A percentile compares a stretch with the other conserved stretches of the same genome.
Evolutionary conservation across 2,888 invertebrate genomes (phyloP).

Genomic region (Amphipyra tragopoginis): DNA sequence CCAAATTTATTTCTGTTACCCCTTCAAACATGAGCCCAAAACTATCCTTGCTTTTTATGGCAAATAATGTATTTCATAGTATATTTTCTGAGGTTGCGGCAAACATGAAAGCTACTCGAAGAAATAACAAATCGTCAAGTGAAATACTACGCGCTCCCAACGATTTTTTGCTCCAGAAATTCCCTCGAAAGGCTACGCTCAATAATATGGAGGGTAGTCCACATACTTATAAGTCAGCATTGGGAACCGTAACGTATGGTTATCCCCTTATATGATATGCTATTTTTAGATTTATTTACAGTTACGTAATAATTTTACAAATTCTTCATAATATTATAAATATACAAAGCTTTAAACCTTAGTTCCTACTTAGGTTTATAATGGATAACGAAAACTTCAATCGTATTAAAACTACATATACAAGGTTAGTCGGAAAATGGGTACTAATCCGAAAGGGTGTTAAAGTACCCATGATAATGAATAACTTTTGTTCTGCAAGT

Average conservation of each 20-base stretch:
- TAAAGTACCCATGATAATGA: too few species aligned
- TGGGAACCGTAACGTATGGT: neutral
- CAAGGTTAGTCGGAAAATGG: too few species aligned
- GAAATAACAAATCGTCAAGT: constrained; percentile 35
- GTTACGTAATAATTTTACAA: too few species aligned
- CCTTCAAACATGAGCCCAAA: constrained; percentile 9
- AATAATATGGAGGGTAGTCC: constrained; percentile 6
- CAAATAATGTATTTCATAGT: constrained; percentile 35
- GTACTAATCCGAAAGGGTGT: too few species aligned
- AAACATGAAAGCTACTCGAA: constrained; percentile 39
- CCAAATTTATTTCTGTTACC: constrained; percentile 24
- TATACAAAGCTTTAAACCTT: neutral
- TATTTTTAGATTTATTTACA: neutral
- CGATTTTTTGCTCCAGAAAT: constrained; percentile 32
- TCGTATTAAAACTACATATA: too few species aligned
- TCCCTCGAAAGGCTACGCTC: constrained; percentile 5
- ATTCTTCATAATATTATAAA: too few species aligned
- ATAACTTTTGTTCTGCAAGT: too few species aligned
- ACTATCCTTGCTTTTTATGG: constrained; percentile 17
- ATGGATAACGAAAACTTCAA: too few species aligned
- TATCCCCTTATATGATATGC: neutral
- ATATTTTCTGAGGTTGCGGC: constrained; percentile 15
- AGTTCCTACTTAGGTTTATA: too few species aligned
- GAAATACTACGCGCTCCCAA: constrained; percentile 17
- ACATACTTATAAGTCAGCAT: constrained; percentile 1